Base-by-base conservation (phyloP, 2,113 vertebrate genomes). In the Pithys albifrons region DNA sequence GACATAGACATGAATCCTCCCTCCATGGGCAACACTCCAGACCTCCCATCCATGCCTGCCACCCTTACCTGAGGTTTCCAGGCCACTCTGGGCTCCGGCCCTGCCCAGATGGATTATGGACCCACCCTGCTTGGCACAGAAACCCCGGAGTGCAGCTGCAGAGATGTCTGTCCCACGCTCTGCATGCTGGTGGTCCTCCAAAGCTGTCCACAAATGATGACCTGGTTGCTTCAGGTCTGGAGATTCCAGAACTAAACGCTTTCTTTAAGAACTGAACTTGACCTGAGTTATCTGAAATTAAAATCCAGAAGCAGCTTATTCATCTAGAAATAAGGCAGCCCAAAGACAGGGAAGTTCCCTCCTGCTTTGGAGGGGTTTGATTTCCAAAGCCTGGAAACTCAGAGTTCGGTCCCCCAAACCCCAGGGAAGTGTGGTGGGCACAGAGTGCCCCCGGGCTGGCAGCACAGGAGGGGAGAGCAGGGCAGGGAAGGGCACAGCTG, bases 31-130 rank as follows among this genome's bases (percentile, higher is more conserved):
- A 25, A 5, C 13, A 64, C 29, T 22, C 52, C 85, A 61, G 41
- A 37, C 3, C 13, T 27, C 23, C 61, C 52, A 39, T 1, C 52
- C 45, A 17, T 10, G 19, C 28, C 37, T 19, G 29, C 39, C 31
- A 1, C 2, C 12, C 24, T 46, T 19, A 10, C n/a, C 19, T 10
- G 7, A 7, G 19, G 12, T 19, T 57, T 24, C 19, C 62, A 6
- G 66, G 39, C 27, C 62, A 1, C 45, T 25, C 19, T 0, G 5
- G 85, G 45, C 75, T 61, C 16, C 8, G 24, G 12, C 6, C 46
- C 77, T 61, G 46, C 45, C 29, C 35, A 0, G 2, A 7, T 1
- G 12, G 52, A 14, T 52, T 3, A 8, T 1, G 10, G 48, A 16
- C 52, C 54, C 62, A 59, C 27, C 28, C 35, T 15, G 13, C 0